These are phyloP conservation scores for Leucophora obtusa DNA, from an alignment of 2,888 invertebrate genomes.

Conservation along the genomic window DNA sequence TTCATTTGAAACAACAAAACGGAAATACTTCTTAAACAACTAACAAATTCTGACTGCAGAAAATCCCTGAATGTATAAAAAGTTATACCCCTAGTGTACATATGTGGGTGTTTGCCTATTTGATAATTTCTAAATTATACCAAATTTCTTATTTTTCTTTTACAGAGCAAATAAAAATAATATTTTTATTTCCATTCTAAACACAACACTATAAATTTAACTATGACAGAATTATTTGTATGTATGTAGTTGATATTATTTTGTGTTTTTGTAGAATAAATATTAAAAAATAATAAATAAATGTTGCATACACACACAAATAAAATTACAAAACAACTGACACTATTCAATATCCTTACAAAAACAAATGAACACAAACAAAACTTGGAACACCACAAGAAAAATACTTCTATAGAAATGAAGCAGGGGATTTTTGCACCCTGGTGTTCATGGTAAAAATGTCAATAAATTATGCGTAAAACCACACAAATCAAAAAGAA, in stretches of 20 bases:
- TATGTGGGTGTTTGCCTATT: background rate
- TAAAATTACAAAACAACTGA: slow-evolving; percentile 35
- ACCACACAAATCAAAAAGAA: slow-evolving; percentile 69
- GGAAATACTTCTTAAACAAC: too few relatives aligned
- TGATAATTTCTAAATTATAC: background rate
- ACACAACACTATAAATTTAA: slow-evolving; percentile 52
- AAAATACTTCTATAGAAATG: slow-evolving; percentile 2
- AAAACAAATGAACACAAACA: slow-evolving; percentile 25
- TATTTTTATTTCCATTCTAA: background rate
- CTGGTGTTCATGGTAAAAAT: slow-evolving; percentile 62
- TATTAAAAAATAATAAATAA: slow-evolving; percentile 61
- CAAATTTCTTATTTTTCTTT: background rate
- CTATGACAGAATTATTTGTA: slow-evolving; percentile 55
- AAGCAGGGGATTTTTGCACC: slow-evolving; percentile 41
- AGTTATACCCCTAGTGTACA: too few relatives aligned
- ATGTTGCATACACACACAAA: slow-evolving; percentile 41
- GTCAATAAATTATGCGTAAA: slow-evolving; percentile 68
- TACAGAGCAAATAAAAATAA: background rate
- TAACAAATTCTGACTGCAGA: too few relatives aligned
- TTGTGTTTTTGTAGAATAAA: slow-evolving; percentile 41
- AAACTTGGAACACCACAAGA: slow-evolving; percentile 22
- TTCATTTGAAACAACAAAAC: too few relatives aligned
- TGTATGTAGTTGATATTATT: slow-evolving; percentile 15
- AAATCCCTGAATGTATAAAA: too few relatives aligned
- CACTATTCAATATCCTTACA: slow-evolving; percentile 57